Percentiles rank a stretch among this genome's conserved stretches.
Evolutionary conservation across 2,113 vertebrate genomes (phyloP).

Genomic region (Psammodynastes pulverulentus): DNA sequence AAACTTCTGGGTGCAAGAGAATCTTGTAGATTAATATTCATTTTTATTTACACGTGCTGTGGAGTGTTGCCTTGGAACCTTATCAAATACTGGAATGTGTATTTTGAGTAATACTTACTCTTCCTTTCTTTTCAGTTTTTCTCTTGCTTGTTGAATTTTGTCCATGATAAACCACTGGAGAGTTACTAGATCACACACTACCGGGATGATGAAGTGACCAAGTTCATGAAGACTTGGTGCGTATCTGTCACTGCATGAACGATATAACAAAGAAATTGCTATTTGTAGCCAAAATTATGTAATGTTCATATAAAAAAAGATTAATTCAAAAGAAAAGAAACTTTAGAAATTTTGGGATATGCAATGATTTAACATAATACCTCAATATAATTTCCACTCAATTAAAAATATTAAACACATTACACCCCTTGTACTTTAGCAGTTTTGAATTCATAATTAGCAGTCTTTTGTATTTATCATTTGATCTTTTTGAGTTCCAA

Average conservation of each 20-base stretch:
- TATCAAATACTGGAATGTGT: background rate
- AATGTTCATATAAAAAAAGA: background rate
- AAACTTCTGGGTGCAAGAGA: background rate
- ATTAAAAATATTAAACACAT: background rate
- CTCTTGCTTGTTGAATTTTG: slow-evolving; percentile 82
- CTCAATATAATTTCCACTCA: background rate
- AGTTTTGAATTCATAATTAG: background rate
- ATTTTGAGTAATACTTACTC: slow-evolving; percentile 71
- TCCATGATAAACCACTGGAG: slow-evolving; percentile 86
- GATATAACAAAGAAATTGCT: background rate
- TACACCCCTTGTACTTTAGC: background rate
- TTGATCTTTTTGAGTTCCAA: background rate
- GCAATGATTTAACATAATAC: background rate
- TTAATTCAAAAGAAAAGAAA: background rate
- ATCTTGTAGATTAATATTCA: background rate
- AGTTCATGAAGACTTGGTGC: slow-evolving; percentile 82
- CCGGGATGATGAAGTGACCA: slow-evolving; percentile 87
- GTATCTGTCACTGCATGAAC: slow-evolving; percentile 76
- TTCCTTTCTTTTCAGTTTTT: slow-evolving; percentile 72
- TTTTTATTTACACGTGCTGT: background rate
- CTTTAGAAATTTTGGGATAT: background rate
- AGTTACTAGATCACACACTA: slow-evolving; percentile 71
- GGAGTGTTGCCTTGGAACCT: background rate
- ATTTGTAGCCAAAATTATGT: background rate
- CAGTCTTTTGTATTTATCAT: background rate